Evolutionary conservation across 92 coral and sea anemone genomes (phyloP).

Genomic region (Siderastrea siderea): DNA sequence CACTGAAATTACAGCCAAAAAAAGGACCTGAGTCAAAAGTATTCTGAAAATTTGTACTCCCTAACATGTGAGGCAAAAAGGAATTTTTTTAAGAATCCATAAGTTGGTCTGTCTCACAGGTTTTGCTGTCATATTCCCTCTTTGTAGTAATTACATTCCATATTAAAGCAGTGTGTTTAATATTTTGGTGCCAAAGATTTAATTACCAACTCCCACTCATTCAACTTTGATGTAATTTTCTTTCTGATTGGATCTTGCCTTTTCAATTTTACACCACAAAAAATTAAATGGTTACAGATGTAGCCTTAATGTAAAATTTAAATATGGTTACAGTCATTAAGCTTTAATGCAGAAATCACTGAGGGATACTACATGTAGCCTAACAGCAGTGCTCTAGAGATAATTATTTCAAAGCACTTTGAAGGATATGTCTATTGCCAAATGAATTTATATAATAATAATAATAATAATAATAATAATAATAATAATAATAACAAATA

Average conservation of each 20-base stretch:
- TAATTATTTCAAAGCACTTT: conserved; percentile 29
- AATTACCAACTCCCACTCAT: conserved; percentile 29
- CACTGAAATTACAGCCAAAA: background rate
- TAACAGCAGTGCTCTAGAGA: background rate
- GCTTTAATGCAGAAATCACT: conserved; percentile 9
- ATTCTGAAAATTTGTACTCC: background rate
- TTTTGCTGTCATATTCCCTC: conserved; percentile 15
- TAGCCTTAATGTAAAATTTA: too few relatives aligned
- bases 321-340: background rate
- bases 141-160: conserved; percentile 21
- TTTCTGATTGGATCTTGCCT: conserved; percentile 20
- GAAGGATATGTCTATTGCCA: conserved; percentile 29
- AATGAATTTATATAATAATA: conserved; percentile 5
- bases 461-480: too few relatives aligned
- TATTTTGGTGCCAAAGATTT: conserved; percentile 17
- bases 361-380: conserved; percentile 18
- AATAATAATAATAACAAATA: too few relatives aligned
- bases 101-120: conserved; percentile 14
- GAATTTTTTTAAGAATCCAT: conserved; percentile 2
- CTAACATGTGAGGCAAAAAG: background rate
- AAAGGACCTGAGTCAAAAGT: conserved; percentile 2
- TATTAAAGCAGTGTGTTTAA: conserved; percentile 13
- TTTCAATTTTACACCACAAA: conserved; percentile 8
- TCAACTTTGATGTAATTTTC: conserved; percentile 11
- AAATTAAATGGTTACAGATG: background rate